Evolutionary conservation across 1,140 invertebrate species (phyloP).

Genomic region (Orchestia grillus): DNA sequence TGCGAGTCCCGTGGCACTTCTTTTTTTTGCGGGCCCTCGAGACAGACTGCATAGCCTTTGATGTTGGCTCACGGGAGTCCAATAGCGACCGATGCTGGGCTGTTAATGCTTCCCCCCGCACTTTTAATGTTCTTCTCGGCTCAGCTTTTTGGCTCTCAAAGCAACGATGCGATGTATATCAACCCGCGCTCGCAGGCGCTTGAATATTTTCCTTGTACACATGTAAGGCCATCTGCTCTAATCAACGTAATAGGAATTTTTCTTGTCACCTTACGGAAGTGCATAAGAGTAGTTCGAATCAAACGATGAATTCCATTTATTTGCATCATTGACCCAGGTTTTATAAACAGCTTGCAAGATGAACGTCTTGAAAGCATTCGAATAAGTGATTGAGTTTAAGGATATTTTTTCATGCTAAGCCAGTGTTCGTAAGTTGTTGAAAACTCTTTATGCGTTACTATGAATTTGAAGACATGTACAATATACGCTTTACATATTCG

Average conservation of each 20-base stretch:
- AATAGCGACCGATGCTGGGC: slow-evolving; percentile 27
- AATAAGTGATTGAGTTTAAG: too few relatives aligned
- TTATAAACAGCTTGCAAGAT: background rate
- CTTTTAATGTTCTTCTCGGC: slow-evolving; percentile 24
- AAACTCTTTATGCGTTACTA: too few relatives aligned
- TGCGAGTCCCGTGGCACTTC: background rate
- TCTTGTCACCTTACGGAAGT: background rate
- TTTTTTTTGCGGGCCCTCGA: background rate
- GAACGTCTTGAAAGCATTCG: background rate
- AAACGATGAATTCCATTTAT: background rate
- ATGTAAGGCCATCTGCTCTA: background rate
- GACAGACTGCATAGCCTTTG: slow-evolving; percentile 46
- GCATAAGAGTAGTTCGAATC: background rate
- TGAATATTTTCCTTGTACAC: background rate
- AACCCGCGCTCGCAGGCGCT: background rate
- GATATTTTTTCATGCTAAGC: too few relatives aligned
- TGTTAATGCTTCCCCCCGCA: slow-evolving; percentile 32
- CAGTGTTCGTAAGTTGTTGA: too few relatives aligned
- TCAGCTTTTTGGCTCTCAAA: background rate
- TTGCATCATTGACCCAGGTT: background rate
- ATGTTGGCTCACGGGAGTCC: slow-evolving; percentile 30
- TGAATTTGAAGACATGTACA: too few relatives aligned
- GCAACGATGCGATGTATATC: slow-evolving; percentile 43
- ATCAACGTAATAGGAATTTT: background rate
- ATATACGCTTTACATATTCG: too few relatives aligned